Percentiles rank a stretch among this genome's conserved stretches.
Evolutionary conservation across 2,113 vertebrate species (phyloP).

Genomic region (Rhinolophus ferrumequinum): DNA sequence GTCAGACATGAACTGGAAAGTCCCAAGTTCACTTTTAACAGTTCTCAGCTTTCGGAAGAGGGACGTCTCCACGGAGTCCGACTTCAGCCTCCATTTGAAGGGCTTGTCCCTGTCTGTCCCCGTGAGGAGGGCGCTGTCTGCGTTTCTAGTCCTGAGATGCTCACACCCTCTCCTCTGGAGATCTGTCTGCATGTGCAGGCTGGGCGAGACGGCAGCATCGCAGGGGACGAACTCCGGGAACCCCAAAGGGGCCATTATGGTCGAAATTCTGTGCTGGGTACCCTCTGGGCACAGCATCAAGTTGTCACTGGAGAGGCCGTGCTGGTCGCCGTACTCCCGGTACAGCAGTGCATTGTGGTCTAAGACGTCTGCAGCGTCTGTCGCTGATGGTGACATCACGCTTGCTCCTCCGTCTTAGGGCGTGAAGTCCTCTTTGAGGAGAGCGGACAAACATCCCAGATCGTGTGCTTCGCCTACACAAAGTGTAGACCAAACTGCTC

Average conservation of each 20-base stretch:
- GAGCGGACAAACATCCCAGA: slow-evolving; percentile 92
- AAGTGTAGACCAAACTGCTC: slow-evolving; percentile 90
- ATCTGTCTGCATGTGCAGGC: slow-evolving; percentile 96
- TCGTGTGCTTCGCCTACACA: slow-evolving; percentile 88
- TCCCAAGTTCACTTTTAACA: slow-evolving; percentile 94
- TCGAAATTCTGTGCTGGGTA: slow-evolving; percentile 92
- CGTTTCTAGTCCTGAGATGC: slow-evolving; percentile 94
- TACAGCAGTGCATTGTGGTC: slow-evolving; percentile 96
- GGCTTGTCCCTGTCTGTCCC: slow-evolving; percentile 92
- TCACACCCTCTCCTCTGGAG: slow-evolving; percentile 94
- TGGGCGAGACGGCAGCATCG: slow-evolving; percentile 91
- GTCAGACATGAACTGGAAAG: slow-evolving; percentile 90
- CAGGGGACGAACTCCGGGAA: slow-evolving; percentile 93
- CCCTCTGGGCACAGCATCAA: slow-evolving; percentile 95
- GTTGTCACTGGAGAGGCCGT: slow-evolving; percentile 93
- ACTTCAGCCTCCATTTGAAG: slow-evolving; percentile 93
- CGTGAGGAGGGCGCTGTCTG: slow-evolving; percentile 90
- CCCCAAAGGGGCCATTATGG: slow-evolving; percentile 87
- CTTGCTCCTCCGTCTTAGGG: slow-evolving; percentile 96
- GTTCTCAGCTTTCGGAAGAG: slow-evolving; percentile 94
- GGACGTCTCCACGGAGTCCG: slow-evolving; percentile 91
- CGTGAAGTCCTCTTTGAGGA: slow-evolving; percentile 92
- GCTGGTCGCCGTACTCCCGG: slow-evolving; percentile 97
- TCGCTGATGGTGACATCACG: slow-evolving; percentile 98
- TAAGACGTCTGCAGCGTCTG: slow-evolving; percentile 94